Percentiles rank a stretch among this genome's conserved stretches.
Conservation (phyloP, 2,888 invertebrate species). For the Resseliella maxima region DNA sequence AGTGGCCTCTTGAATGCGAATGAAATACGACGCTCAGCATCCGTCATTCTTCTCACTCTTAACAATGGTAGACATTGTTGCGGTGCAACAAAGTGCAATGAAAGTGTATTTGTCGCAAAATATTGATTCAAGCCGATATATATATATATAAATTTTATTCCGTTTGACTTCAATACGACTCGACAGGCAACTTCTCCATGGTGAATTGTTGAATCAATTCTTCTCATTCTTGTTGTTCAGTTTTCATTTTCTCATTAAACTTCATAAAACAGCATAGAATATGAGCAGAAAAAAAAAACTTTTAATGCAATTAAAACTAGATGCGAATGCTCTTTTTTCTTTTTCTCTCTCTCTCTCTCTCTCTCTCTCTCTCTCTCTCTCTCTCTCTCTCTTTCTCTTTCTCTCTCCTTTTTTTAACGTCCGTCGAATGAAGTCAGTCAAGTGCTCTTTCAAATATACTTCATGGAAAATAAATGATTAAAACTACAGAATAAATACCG, state of each 20-base stretch:
- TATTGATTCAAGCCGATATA: slow-evolving; percentile 13
- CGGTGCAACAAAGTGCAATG: not conserved
- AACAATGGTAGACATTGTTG: slow-evolving; percentile 11
- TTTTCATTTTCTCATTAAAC: not conserved
- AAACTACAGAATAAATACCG: not conserved
- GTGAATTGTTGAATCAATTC: not conserved
- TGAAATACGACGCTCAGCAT: not conserved
- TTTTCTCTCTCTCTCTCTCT: not conserved
- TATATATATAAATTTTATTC: not conserved
- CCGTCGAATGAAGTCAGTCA: not conserved
- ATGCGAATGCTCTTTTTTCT: not conserved
- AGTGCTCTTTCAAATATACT: not conserved
- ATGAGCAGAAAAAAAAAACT: not conserved
- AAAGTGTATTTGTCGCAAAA: slow-evolving; percentile 2
- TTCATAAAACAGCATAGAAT: not conserved
- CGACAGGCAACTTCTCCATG: not conserved
- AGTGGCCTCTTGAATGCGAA: not conserved
- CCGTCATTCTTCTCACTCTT: not conserved
- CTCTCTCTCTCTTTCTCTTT: too few species aligned
- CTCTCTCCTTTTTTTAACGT: too few species aligned
- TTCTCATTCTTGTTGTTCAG: not conserved
- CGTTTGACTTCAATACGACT: not conserved
- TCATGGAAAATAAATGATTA: not conserved
- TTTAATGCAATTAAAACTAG: slow-evolving; percentile 17
- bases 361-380: too few species aligned